These are phyloP conservation scores for Brienomyrus brachyistius DNA, from an alignment of 2,113 vertebrate species.

Conservation along the genomic window DNA sequence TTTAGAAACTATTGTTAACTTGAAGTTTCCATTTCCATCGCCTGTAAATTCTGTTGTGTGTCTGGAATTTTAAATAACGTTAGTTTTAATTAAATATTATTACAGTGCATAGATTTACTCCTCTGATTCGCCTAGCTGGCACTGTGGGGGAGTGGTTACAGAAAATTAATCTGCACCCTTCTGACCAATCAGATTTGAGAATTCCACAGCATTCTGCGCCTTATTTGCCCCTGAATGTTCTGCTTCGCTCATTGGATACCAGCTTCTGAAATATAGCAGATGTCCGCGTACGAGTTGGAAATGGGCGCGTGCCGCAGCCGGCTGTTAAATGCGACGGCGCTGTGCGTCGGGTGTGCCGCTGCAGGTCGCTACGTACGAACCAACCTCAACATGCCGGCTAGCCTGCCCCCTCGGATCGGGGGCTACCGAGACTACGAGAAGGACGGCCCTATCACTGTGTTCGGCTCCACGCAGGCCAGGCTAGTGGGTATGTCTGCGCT, in stretches of 20 bases:
- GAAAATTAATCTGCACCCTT: background rate
- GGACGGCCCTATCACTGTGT: slow-evolving; percentile 92
- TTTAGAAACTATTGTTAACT: background rate
- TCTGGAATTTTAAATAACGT: background rate
- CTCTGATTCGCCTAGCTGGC: background rate
- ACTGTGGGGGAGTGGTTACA: background rate
- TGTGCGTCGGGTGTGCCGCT: background rate
- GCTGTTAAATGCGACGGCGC: background rate
- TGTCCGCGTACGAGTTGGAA: background rate
- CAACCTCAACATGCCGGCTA: slow-evolving; percentile 93
- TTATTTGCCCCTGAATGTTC: background rate
- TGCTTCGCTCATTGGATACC: background rate
- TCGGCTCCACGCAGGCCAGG: slow-evolving; percentile 87
- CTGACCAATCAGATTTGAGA: background rate
- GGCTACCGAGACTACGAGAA: slow-evolving; percentile 90
- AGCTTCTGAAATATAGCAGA: background rate
- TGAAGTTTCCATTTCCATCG: background rate
- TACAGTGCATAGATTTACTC: background rate
- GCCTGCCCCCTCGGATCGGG: slow-evolving; percentile 76
- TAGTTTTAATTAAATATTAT: background rate
- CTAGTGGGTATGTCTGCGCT: slow-evolving; percentile 64
- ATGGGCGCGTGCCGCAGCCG: background rate
- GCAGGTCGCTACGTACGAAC: slow-evolving; percentile 85
- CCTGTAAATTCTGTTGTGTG: background rate
- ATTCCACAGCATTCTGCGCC: background rate